phyloP scores from a whole-genome alignment of 2,113 vertebrate species.

The Calidris pugnax region DNA sequence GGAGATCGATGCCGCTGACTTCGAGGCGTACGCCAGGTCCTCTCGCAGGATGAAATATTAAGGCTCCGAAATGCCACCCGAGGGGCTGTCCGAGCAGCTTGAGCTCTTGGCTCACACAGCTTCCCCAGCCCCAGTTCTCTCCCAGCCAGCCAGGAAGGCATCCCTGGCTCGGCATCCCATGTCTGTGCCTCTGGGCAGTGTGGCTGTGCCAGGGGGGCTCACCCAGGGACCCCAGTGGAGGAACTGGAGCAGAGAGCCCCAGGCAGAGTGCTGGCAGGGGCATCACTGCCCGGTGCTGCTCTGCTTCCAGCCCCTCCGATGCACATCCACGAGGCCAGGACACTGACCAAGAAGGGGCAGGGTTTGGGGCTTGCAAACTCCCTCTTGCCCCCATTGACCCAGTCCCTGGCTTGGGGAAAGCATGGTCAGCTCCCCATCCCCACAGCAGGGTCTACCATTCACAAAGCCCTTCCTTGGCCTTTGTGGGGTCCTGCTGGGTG shows the following conservation, averaged over 20 bases:
- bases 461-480: not conserved
- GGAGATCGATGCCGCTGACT: not conserved
- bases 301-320: not conserved
- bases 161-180: not conserved
- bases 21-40: not conserved
- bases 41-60: not conserved
- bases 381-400: accelerated
- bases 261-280: not conserved
- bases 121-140: not conserved
- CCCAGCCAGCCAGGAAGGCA: accelerated
- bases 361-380: not conserved
- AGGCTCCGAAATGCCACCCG: not conserved
- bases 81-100: not conserved
- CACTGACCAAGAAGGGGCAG: not conserved
- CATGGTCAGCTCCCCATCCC: not conserved
- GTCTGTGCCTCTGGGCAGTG: accelerated
- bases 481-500: not conserved
- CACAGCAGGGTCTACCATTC: not conserved
- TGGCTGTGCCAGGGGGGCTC: not conserved
- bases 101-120: not conserved
- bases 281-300: not conserved
- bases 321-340: not conserved
- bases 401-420: not conserved
- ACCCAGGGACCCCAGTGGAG: not conserved
- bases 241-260: not conserved